Evolutionary conservation across 2,797 vertebrate genomes (phyloP).

Genomic region (Coracias cyanogaster): DNA sequence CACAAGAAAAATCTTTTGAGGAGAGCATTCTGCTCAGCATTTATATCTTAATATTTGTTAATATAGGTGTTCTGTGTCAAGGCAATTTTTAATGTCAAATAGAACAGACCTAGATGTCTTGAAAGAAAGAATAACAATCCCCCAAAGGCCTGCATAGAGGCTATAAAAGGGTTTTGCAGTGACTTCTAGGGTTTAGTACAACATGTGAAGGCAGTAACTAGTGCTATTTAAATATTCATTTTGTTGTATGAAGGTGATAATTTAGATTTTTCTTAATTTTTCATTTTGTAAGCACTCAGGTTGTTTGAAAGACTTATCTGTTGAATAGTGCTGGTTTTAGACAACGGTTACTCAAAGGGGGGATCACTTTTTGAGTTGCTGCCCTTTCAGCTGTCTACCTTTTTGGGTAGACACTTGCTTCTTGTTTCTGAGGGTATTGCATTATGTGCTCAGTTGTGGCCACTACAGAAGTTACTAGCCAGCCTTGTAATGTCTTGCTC

Average conservation of each 20-base stretch:
- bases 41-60: background rate
- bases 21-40: background rate
- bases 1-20: background rate
- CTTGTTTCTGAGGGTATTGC: background rate
- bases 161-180: background rate
- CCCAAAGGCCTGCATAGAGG: background rate
- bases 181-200: background rate
- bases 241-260: background rate
- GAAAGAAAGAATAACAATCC: background rate
- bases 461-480: background rate
- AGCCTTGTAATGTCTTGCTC: background rate
- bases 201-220: background rate
- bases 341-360: background rate
- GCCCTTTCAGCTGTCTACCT: background rate
- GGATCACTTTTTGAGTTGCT: background rate
- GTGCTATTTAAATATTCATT: background rate
- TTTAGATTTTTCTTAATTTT: background rate
- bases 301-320: background rate
- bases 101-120: background rate
- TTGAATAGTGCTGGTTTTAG: background rate
- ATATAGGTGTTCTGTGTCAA: fast-evolving
- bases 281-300: background rate
- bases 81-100: background rate
- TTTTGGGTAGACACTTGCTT: background rate
- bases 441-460: background rate